Conservation (phyloP, 2,113 vertebrate genomes). For the Dryoscopus gambensis region DNA sequence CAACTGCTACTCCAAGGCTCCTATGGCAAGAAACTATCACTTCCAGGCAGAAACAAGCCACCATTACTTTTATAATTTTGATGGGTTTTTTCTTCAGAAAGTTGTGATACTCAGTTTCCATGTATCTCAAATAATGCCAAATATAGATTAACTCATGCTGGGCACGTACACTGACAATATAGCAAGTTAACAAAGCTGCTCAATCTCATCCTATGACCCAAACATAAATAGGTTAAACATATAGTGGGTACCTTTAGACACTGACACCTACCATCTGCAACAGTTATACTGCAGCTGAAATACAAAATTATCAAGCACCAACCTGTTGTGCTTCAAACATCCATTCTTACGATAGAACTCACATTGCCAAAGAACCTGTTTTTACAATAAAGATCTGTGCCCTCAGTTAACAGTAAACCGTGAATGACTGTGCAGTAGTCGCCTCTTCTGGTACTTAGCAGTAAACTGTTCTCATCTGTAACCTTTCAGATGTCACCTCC, state of each 20-base stretch:
- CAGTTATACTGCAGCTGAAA: not conserved
- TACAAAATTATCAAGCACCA: not conserved
- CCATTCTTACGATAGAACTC: not conserved
- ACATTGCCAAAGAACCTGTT: not conserved
- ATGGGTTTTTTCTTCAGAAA: not conserved
- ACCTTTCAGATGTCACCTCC: not conserved
- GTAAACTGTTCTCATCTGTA: not conserved
- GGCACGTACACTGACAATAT: not conserved
- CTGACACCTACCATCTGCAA: not conserved
- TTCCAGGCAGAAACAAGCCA: not conserved
- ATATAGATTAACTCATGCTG: not conserved
- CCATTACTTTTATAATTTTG: not conserved
- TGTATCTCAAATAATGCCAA: not conserved
- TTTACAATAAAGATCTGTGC: constrained; percentile 20
- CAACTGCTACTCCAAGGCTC: not conserved
- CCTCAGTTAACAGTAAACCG: not conserved
- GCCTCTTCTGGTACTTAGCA: not conserved
- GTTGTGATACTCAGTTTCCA: not conserved
- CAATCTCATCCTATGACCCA: not conserved
- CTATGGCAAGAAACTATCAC: not conserved
- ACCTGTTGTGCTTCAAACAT: not conserved
- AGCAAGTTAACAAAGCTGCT: not conserved
- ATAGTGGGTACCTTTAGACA: constrained; percentile 22
- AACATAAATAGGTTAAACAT: constrained; percentile 3
- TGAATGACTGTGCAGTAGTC: not conserved